Conservation (phyloP, 2,888 invertebrate genomes). For the Plebejus argus region DNA sequence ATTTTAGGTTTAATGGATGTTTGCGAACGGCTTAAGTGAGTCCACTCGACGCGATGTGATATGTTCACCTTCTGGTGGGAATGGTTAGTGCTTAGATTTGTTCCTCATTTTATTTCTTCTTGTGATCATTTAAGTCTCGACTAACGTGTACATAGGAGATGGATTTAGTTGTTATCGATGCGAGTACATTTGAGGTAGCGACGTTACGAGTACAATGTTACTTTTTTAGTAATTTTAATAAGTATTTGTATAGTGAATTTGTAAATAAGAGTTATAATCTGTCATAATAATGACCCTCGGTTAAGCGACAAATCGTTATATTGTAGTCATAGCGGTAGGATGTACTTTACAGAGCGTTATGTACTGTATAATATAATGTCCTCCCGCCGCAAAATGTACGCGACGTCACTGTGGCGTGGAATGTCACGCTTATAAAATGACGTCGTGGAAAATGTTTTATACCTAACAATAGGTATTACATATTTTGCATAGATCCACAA, state of each 20-base stretch:
- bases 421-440: background rate
- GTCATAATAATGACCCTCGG: slow-evolving; percentile 73
- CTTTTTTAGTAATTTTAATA: slow-evolving; percentile 70
- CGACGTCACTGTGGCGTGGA: background rate
- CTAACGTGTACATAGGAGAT: slow-evolving; percentile 70
- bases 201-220: slow-evolving; percentile 77
- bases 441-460: background rate
- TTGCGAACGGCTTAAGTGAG: slow-evolving; percentile 68
- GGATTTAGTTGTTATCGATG: slow-evolving; percentile 58
- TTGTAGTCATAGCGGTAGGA: slow-evolving; percentile 76
- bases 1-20: slow-evolving; percentile 52
- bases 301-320: slow-evolving; percentile 78
- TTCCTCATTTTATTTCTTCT: slow-evolving; percentile 73
- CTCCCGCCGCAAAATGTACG: slow-evolving; percentile 49
- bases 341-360: slow-evolving; percentile 69
- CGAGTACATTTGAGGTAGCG: slow-evolving; percentile 75
- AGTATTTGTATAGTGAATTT: slow-evolving; percentile 75
- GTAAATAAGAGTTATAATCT: slow-evolving; percentile 80
- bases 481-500: background rate
- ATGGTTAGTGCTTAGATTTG: slow-evolving; percentile 73
- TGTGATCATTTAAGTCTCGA: slow-evolving; percentile 77
- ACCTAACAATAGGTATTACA: background rate
- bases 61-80: slow-evolving; percentile 56
- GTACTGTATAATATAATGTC: slow-evolving; percentile 72
- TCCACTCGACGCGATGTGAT: slow-evolving; percentile 66